Evolutionary conservation across 2,888 invertebrate species (phyloP).

Genomic region (Isoperla grammatica): DNA sequence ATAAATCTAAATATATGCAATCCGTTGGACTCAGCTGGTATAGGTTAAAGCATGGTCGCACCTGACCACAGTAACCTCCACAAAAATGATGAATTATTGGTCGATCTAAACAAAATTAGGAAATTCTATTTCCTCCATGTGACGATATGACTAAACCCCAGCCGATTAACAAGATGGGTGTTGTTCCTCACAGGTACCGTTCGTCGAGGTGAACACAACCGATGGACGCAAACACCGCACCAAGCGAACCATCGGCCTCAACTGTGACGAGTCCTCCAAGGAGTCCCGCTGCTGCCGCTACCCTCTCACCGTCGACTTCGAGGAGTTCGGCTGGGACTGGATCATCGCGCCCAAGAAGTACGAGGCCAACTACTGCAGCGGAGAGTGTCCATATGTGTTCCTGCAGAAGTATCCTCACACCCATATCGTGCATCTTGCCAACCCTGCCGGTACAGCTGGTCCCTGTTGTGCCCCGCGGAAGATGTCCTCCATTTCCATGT

Average conservation of each 20-base stretch:
- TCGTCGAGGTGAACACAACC: conserved; percentile 53
- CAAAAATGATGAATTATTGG: no score
- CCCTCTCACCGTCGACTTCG: conserved; percentile 89
- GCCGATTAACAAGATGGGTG: no score
- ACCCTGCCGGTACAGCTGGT: conserved; percentile 67
- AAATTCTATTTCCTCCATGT: no score
- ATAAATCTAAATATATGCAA: no score
- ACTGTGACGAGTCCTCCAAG: conserved; percentile 74
- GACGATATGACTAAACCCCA: no score
- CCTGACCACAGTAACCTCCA: no score
- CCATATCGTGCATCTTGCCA: conserved; percentile 76
- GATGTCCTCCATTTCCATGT: conserved; percentile 82
- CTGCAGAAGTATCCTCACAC: conserved; percentile 83
- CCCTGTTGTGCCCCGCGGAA: conserved; percentile 91
- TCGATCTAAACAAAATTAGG: no score
- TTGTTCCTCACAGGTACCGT: conserved; percentile 47
- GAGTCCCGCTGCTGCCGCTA: conserved; percentile 91
- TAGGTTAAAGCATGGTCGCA: no score
- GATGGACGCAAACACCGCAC: conserved; percentile 57
- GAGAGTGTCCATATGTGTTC: conserved; percentile 87
- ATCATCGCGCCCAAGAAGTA: conserved; percentile 93
- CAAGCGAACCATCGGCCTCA: conserved; percentile 72
- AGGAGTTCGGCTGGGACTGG: conserved; percentile 96
- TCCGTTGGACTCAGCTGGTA: no score
- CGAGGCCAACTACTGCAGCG: conserved; percentile 93